Conservation (phyloP, 37 sponge, comb jelly and placozoan species). For the Halichondria panicea region DNA sequence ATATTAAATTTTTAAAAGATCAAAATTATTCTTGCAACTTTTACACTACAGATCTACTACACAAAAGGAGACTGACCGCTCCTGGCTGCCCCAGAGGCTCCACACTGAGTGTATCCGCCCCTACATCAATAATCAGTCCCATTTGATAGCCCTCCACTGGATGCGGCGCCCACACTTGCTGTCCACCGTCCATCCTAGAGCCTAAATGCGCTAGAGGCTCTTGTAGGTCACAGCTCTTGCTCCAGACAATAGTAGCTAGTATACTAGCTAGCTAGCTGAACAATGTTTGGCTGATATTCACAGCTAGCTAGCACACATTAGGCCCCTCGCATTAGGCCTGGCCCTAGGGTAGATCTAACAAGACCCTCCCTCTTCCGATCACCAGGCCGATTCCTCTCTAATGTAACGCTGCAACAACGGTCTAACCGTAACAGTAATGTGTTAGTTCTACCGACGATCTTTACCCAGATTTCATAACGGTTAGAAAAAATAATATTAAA, state of each 20-base stretch:
- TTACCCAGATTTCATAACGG: no score
- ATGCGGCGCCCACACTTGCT: conserved; percentile 92
- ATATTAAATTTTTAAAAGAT: neutral
- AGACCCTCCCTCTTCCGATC: no score
- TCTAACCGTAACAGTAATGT: no score
- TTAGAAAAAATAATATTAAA: no score
- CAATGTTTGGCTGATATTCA: no score
- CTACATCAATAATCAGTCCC: conserved; percentile 85
- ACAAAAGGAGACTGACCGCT: conserved; percentile 15
- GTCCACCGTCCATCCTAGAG: conserved; percentile 53
- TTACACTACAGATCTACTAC: neutral
- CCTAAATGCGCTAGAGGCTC: neutral
- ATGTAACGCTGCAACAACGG: neutral
- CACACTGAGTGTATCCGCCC: conserved; percentile 84
- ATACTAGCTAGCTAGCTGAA: no score
- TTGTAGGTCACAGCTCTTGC: neutral
- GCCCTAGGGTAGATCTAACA: no score
- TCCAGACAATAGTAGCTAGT: no score
- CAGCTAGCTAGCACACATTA: no score
- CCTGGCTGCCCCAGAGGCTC: conserved; percentile 44
- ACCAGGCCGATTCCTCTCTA: no score
- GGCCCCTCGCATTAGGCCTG: no score
- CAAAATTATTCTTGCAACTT: neutral
- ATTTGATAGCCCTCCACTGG: conserved; percentile 82
- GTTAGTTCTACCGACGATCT: no score